phyloP scores from a whole-genome alignment of 2,797 vertebrate genomes.

The Microchirus variegatus region DNA sequence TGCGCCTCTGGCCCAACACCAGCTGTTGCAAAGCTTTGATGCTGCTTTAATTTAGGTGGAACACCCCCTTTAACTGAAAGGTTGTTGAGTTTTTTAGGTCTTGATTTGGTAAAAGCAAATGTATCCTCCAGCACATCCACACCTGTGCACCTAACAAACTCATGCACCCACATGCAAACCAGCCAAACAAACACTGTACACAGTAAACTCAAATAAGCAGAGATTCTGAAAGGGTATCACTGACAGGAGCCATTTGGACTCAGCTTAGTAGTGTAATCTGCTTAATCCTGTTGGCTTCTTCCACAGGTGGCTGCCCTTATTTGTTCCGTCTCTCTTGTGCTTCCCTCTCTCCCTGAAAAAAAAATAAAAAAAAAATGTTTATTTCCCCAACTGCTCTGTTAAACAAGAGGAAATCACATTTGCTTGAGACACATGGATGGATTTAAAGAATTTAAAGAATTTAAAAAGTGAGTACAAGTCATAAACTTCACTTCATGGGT shows the following conservation, averaged over 20 bases:
- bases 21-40: too few relatives aligned
- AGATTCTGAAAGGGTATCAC: slow-evolving; percentile 24
- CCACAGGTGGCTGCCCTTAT: slow-evolving; percentile 50
- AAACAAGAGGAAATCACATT: slow-evolving; percentile 13
- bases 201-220: slow-evolving; percentile 34
- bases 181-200: slow-evolving; percentile 20
- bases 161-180: slow-evolving; percentile 22
- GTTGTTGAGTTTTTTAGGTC: too few relatives aligned
- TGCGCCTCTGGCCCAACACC: too few relatives aligned
- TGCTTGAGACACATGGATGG: not conserved
- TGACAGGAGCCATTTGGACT: slow-evolving; percentile 58
- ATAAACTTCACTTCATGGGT: not conserved
- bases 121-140: slow-evolving; percentile 38
- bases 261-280: slow-evolving; percentile 52
- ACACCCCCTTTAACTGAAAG: too few relatives aligned
- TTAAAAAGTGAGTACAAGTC: not conserved
- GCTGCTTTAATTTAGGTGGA: too few relatives aligned
- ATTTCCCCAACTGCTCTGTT: slow-evolving; percentile 15
- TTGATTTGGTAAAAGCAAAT: not conserved
- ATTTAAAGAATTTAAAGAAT: slow-evolving; percentile 5
- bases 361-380: slow-evolving; percentile 1
- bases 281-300: slow-evolving; percentile 50
- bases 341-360: not conserved
- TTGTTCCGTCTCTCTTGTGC: slow-evolving; percentile 13
- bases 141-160: slow-evolving; percentile 31